Percentiles rank a stretch among this genome's conserved stretches.
These are phyloP conservation scores for Tipula vernalis DNA, from an alignment of 2,888 invertebrate genomes.

Conservation along the genomic window DNA sequence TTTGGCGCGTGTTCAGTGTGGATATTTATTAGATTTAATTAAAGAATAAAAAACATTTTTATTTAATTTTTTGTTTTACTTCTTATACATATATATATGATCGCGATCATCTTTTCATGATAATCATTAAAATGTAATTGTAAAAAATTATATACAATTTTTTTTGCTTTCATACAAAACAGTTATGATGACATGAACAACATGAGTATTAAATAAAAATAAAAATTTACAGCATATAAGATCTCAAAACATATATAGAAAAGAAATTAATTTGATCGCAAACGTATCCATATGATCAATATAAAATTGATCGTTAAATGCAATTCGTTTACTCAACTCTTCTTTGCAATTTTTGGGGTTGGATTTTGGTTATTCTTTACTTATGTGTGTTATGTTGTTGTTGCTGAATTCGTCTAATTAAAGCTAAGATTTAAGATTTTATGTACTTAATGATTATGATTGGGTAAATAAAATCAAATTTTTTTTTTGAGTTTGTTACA, in stretches of 20 bases:
- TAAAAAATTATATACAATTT: background rate
- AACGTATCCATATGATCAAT: background rate
- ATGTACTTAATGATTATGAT: too few relatives aligned
- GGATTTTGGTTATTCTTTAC: background rate
- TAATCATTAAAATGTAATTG: background rate
- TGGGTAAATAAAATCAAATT: too few relatives aligned
- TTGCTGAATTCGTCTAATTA: too few relatives aligned
- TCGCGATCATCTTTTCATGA: background rate
- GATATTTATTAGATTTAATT: constrained; percentile 4
- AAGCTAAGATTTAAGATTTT: too few relatives aligned
- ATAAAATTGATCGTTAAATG: background rate
- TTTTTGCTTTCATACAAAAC: background rate
- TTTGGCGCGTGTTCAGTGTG: constrained; percentile 4
- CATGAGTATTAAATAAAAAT: background rate
- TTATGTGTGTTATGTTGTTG: too few relatives aligned
- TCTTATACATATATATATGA: background rate
- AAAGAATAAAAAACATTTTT: background rate
- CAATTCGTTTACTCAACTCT: background rate
- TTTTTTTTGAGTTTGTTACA: too few relatives aligned
- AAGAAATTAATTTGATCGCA: background rate
- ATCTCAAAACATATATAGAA: background rate
- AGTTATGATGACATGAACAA: constrained; percentile 4
- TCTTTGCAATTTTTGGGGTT: background rate
- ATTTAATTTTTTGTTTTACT: background rate
- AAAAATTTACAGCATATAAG: background rate